A percentile compares a stretch with the other conserved stretches of the same genome.
phyloP scores from a whole-genome alignment of 2,888 invertebrate species.

The Entomobrya multifasciata region DNA sequence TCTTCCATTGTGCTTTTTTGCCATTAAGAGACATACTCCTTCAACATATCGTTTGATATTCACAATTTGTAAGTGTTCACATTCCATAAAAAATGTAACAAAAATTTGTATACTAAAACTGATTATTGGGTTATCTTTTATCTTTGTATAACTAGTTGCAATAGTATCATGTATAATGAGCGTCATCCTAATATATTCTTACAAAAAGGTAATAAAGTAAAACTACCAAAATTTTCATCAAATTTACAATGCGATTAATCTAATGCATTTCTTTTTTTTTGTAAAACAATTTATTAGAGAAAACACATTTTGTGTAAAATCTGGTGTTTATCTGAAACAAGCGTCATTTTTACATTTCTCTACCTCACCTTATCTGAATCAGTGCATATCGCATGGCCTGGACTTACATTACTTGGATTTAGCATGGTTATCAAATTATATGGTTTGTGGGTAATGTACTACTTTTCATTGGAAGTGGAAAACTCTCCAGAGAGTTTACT shows the following conservation, averaged over 20 bases:
- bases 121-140: too few relatives aligned
- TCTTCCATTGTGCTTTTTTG: not conserved
- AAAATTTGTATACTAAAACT: too few relatives aligned
- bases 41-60: not conserved
- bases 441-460: slow-evolving; percentile 52
- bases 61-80: not conserved
- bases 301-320: not conserved
- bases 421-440: not conserved
- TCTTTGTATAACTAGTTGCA: slow-evolving; percentile 3
- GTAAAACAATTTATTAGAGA: slow-evolving; percentile 27
- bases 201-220: slow-evolving; percentile 14
- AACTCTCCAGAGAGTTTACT: not conserved
- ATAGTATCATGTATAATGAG: not conserved
- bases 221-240: too few relatives aligned
- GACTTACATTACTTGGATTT: not conserved
- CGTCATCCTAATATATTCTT: not conserved
- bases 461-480: slow-evolving; percentile 34
- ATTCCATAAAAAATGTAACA: not conserved
- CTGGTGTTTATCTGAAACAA: slow-evolving; percentile 22
- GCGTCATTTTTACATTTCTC: not conserved
- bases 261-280: not conserved
- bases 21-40: not conserved
- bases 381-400: slow-evolving; percentile 11
- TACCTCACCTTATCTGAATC: not conserved
- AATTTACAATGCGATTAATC: not conserved